Percentiles rank a stretch among this genome's conserved stretches.
These are phyloP conservation scores for Nettapus auritus DNA, from an alignment of 2,113 vertebrate genomes.

Conservation along the genomic window DNA sequence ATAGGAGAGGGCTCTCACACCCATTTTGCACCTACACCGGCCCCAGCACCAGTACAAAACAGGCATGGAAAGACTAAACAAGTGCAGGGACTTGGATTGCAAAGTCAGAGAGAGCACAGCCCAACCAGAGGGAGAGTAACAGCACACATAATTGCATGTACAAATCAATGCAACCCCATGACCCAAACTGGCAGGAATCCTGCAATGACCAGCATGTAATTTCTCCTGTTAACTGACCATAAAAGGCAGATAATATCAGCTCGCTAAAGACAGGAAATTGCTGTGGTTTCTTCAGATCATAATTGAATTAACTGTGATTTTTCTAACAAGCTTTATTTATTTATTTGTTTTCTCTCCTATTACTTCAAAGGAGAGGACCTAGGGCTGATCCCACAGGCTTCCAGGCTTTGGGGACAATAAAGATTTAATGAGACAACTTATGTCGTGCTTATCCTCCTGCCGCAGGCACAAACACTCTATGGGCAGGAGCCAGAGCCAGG, in stretches of 20 bases:
- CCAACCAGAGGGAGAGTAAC: background rate
- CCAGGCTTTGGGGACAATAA: conserved; percentile 2
- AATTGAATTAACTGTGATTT: conserved; percentile 32
- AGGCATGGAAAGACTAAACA: background rate
- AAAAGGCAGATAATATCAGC: background rate
- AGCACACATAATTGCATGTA: background rate
- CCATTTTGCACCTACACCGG: background rate
- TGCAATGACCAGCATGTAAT: background rate
- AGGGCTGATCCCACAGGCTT: background rate
- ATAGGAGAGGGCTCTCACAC: background rate
- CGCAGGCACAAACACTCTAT: background rate
- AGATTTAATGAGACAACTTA: conserved; percentile 16
- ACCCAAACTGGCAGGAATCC: background rate
- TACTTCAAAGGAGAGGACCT: background rate
- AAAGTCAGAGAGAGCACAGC: background rate
- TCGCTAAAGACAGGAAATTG: background rate
- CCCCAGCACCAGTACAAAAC: background rate
- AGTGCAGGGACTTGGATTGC: accelerated
- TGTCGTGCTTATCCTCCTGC: background rate
- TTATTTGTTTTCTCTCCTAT: background rate
- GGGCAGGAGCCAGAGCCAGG: background rate
- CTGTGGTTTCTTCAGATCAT: background rate
- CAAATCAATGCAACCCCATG: background rate
- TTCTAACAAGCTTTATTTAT: background rate
- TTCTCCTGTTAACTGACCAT: background rate